Conservation (phyloP, 2,797 vertebrate species). For the Chelon labrosus region DNA sequence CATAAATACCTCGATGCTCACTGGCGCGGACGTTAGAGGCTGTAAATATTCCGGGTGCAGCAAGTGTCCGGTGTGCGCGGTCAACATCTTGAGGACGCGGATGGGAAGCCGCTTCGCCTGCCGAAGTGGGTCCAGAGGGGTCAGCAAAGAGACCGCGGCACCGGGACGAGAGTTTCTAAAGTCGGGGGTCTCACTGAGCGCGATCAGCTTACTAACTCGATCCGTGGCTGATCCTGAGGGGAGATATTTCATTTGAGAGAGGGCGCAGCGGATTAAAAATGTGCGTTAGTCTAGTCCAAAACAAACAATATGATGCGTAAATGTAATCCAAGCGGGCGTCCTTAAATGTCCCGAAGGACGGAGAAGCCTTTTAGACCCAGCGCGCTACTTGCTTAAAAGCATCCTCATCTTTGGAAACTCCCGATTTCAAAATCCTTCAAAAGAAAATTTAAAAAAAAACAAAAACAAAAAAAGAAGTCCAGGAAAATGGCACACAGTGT, state of each 20-base stretch:
- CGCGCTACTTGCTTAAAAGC: slow-evolving; percentile 39
- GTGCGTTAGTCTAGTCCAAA: slow-evolving; percentile 40
- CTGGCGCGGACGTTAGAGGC: slow-evolving; percentile 91
- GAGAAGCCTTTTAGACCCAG: slow-evolving; percentile 44
- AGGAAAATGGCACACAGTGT: slow-evolving; percentile 2
- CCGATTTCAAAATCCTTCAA: slow-evolving; percentile 22
- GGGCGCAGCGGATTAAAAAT: slow-evolving; percentile 58
- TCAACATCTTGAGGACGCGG: slow-evolving; percentile 91
- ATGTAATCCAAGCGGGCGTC: slow-evolving; percentile 35
- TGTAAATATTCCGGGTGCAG: slow-evolving; percentile 95
- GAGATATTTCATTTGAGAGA: slow-evolving; percentile 91
- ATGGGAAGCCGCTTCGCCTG: slow-evolving; percentile 92
- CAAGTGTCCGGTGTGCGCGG: slow-evolving; percentile 89
- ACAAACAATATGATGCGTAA: background rate
- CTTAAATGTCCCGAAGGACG: slow-evolving; percentile 56
- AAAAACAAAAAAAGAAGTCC: slow-evolving; percentile 24
- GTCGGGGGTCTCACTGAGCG: slow-evolving; percentile 67
- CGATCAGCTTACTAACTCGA: slow-evolving; percentile 74
- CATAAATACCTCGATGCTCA: slow-evolving; percentile 92
- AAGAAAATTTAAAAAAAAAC: no score
- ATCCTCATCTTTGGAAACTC: slow-evolving; percentile 40
- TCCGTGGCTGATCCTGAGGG: slow-evolving; percentile 84
- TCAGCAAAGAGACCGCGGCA: slow-evolving; percentile 78
- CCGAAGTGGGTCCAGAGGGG: slow-evolving; percentile 89
- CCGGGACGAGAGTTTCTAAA: slow-evolving; percentile 52